Evolutionary conservation across 2,797 vertebrate genomes (phyloP), one percentile per base, ranked within the genome.

Genomic region (Leptoclinus maculatus): DNA sequence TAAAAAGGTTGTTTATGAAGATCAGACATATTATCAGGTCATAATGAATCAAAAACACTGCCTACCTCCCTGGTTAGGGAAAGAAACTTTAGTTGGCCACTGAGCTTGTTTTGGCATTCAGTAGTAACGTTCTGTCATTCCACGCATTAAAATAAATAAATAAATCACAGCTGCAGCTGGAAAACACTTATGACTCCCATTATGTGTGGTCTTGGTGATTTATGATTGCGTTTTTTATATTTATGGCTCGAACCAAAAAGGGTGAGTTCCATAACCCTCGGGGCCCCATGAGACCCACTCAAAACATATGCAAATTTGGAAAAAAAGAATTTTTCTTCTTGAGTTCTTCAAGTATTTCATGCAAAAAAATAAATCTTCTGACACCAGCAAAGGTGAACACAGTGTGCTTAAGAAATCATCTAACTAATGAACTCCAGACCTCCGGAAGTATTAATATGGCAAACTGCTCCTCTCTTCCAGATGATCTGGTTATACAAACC

Each of bases 141-240:
- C 43, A 71, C 47, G 21, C 29, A 17, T 65, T 63, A 10, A 27
- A 38, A 63, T 34, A 49, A 17, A 13, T 12, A 21, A 45, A 45
- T 21, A 9, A 59, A 45, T 59, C 29, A 60, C 54, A n/a, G n/a
- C 64, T 53, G 47, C 54, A n/a, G 41, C 51, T 79, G 38, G 56
- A 66, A 78, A 74, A 45, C n/a, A 27, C 43, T 14, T 32, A 14
- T 3, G 21, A 41, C 58, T 60, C 23, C 34, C 43, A 17, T 47
- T 63, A 43, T 71, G 76, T 87, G 90, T 38, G 73, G 83, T 82
- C 82, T 56, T 5, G 13, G 10, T 71, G 64, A 85, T 87, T 83
- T 84, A 81, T 63, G 62, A 58, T 73, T 51, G 13, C 4, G 9
- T 23, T 12, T 2, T 73, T 57, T 36, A 68, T 71, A 76, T 81